A percentile compares a stretch with the other conserved stretches of the same genome.
phyloP scores from a whole-genome alignment of 2,888 invertebrate genomes.

The Cryptus armator region DNA sequence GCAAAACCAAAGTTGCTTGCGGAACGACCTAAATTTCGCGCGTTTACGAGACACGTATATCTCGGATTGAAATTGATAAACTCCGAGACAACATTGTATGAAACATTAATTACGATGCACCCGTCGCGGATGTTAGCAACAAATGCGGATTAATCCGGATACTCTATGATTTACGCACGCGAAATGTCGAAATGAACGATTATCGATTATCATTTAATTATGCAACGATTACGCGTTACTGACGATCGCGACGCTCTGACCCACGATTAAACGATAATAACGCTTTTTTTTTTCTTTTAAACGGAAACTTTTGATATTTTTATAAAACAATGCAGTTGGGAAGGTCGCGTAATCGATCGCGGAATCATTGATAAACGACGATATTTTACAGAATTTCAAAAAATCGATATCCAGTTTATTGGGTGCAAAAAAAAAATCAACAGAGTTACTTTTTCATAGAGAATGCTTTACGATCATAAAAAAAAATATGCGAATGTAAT shows the following conservation, averaged over 20 bases:
- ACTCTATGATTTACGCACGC: background rate
- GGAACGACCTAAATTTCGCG: slow-evolving; percentile 50
- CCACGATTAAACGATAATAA: background rate
- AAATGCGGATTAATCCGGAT: background rate
- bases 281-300: background rate
- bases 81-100: background rate
- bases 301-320: background rate
- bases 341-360: background rate
- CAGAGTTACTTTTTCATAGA: no score
- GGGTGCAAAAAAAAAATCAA: no score
- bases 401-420: no score
- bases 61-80: background rate
- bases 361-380: no score
- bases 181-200: background rate
- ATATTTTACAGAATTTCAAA: no score
- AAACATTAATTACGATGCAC: background rate
- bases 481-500: no score
- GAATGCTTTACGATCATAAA: no score
- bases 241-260: background rate
- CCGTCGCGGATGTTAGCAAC: background rate
- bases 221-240: background rate
- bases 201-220: background rate
- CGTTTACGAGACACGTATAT: slow-evolving; percentile 11
- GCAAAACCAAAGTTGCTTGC: slow-evolving; percentile 32
- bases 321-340: background rate